Base-by-base conservation (phyloP, 2,113 vertebrate genomes). In the Merops nubicus region DNA sequence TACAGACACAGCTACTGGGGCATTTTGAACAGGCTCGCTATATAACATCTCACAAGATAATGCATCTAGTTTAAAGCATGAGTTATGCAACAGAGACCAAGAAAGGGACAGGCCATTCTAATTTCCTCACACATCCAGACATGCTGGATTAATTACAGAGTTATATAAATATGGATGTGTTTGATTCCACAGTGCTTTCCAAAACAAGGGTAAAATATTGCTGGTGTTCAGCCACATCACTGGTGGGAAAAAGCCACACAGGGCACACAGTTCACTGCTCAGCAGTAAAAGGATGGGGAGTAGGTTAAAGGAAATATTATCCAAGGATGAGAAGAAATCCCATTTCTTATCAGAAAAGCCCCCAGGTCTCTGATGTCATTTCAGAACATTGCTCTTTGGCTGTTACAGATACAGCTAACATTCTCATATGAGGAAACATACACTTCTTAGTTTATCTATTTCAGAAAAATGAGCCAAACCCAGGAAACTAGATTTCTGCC, bases 21-120 rank as follows among this genome's bases (percentile, higher is more conserved):
- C 68, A 86, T 93, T 98, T 97, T 92, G 90, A 95, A 91, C 63
- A 91, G 86, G 94, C 45, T 84, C 43, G 15, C 72, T 89, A 85
- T 64, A 36, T 59, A 96, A 89, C 86, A 90, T 80, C 81, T 80
- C 28, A 18, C 70, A 95, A 85, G 90, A 89, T 72, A 95, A 97
- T 64, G 28, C 47, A 94, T 75, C 89, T 82, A 74, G 54, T 94
- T 91, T 93, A 82, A 95, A 97, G 81, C 56, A 50, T 60, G 63
- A 92, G 67, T 93, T 91, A 92, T 59, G 62, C 34, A 96, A 93
- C 83, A 88, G 23, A 92, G 91, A 95, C 70, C 90, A 93, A 95
- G 64, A 74, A 92, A 88, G 20, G 82, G 59, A 89, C 53, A 81
- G 77, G 82, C 36, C 57, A 51, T 78, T 89, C 63, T 80, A 20